Percentiles rank a stretch among this genome's conserved stretches.
Evolutionary conservation across 1,140 invertebrate genomes (phyloP).

Genomic region (Euborellia annulipes): DNA sequence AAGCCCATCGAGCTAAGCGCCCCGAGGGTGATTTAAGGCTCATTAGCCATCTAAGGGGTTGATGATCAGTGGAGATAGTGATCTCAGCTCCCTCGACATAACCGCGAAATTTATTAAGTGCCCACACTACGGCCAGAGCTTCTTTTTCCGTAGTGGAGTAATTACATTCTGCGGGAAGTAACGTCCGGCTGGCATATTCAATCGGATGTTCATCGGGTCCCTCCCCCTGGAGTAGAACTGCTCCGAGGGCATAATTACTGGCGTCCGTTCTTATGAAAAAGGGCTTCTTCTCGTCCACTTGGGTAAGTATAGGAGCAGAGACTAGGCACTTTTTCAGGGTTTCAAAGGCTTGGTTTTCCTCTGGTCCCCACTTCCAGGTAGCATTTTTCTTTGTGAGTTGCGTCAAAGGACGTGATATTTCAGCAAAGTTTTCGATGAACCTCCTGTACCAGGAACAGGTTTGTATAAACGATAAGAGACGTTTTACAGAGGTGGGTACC

Average conservation of each 20-base stretch:
- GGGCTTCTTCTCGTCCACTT: conserved; percentile 14
- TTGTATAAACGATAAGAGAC: conserved; percentile 23
- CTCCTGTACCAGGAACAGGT: conserved; percentile 23
- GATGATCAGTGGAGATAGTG: conserved; percentile 26
- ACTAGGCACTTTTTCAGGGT: conserved; percentile 23
- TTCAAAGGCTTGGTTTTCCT: conserved; percentile 21
- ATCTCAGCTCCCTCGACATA: conserved; percentile 26
- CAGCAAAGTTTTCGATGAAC: conserved; percentile 18
- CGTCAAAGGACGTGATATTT: conserved; percentile 16
- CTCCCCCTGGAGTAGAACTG: conserved; percentile 16
- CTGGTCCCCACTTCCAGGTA: conserved; percentile 2
- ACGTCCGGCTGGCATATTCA: conserved; percentile 14
- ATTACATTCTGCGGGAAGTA: conserved; percentile 15
- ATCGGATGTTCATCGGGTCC: conserved; percentile 9
- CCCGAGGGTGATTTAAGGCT: too few relatives aligned
- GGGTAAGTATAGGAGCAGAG: conserved; percentile 21
- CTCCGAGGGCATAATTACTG: conserved; percentile 15
- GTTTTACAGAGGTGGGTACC: conserved; percentile 4
- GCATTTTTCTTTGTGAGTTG: conserved; percentile 13
- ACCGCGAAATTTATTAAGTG: conserved; percentile 20
- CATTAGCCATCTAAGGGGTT: conserved; percentile 22
- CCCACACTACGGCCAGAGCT: conserved; percentile 26
- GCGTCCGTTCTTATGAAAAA: conserved; percentile 21
- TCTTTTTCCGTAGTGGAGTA: conserved; percentile 23
- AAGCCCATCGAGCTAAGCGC: too few relatives aligned